Base-by-base conservation (phyloP, 2,888 invertebrate species). In the Meiosimyza platycephala region DNA sequence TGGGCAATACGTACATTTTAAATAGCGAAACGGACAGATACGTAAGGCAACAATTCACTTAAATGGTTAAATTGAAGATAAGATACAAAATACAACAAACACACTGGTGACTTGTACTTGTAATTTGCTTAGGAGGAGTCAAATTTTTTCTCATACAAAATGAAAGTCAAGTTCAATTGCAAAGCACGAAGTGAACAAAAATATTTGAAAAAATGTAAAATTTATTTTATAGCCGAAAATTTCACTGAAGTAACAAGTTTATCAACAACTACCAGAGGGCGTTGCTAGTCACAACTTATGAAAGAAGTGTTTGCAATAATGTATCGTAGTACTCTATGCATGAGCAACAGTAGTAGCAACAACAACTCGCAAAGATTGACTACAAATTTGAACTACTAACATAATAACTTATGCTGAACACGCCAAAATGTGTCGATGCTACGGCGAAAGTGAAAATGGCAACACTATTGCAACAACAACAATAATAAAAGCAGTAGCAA, bases 81-180 rank as follows among this genome's bases (percentile, higher is more conserved):
- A 40, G 40, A 40, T 40, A 40, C 9, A 40, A 40, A 40, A 40
- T 9, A 7, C 40, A 9, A 40, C 5, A 28, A 28, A 28, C 3
- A 40, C 40, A 40, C 40, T 40, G 5, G 40, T 40, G 9, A 40
- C 40, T 40, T 40, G 40, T 40, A 7, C 40, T 40, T 40, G 40
- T 40, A 40, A 40, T 40, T 40, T 9, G 40, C 40, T 40, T 9
- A 40, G 40, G 40, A 40, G 40, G 9, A 40, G 40, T 40, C 6
- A 40, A 40, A 40, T 6, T 40, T 40, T 70, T 70, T 70, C 62
- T 70, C 48, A 60, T 7, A 18, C 59, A 52, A 60, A 70, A 52
- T 66, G 73, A 75, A 73, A 75, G 75, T 73, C 73, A 75, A 75
- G 75, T 75, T 75, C 75, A 73, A 67, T 60, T 72, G 72, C 71